Conservation (phyloP, 2,113 vertebrate species). For the Mystacornis crossleyi region DNA sequence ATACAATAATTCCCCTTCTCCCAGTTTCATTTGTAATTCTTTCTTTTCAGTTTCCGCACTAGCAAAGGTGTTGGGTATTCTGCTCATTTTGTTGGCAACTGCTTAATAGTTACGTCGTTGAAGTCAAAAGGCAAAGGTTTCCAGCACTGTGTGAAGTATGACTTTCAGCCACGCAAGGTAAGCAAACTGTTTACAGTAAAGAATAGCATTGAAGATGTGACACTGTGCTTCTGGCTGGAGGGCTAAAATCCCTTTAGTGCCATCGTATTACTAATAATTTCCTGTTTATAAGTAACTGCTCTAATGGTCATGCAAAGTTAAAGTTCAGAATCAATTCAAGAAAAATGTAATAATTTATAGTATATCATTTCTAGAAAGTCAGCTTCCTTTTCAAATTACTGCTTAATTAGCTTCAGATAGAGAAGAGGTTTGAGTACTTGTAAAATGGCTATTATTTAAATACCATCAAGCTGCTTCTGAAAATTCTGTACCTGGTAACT, state of each 20-base stretch:
- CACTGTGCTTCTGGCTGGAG: background rate
- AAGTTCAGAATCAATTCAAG: background rate
- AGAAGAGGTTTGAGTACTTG: background rate
- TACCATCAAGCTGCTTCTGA: background rate
- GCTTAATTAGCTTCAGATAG: background rate
- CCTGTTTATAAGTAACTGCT: background rate
- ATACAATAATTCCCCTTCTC: background rate
- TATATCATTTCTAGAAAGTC: background rate
- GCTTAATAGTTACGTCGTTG: slow-evolving; percentile 93
- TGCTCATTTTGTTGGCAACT: slow-evolving; percentile 97
- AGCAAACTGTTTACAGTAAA: background rate
- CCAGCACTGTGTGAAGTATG: slow-evolving; percentile 97
- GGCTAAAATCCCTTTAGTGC: background rate
- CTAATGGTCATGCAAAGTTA: background rate
- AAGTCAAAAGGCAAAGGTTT: slow-evolving; percentile 99
- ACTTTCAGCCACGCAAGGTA: slow-evolving; percentile 97
- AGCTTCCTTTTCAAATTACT: background rate
- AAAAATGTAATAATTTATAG: background rate
- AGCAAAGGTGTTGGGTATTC: slow-evolving; percentile 98
- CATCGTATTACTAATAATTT: background rate
- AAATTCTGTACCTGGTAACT: background rate
- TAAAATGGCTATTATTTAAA: background rate
- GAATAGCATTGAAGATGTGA: background rate
- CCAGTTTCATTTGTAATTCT: background rate
- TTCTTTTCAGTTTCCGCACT: slow-evolving; percentile 90